A percentile compares a stretch with the other conserved stretches of the same genome.
These are phyloP conservation scores for Onychomys leucogaster DNA, from an alignment of 2,797 vertebrate species.

Conservation along the genomic window DNA sequence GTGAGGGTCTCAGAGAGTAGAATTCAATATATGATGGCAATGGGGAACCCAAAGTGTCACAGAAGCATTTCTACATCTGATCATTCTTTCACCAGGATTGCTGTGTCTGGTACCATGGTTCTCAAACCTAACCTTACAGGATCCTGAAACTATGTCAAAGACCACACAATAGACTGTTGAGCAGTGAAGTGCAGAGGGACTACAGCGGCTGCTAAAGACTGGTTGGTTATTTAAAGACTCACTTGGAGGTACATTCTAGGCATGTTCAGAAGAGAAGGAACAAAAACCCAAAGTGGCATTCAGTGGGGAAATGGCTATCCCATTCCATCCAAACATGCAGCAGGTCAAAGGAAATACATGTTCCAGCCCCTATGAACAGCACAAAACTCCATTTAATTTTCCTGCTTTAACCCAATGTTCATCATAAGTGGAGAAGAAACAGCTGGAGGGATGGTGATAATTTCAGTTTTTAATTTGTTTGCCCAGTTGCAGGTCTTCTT, in stretches of 20 bases:
- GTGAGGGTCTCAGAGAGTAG: not conserved
- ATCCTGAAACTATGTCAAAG: not conserved
- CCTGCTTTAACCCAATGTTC: constrained; percentile 21
- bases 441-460: constrained; percentile 50
- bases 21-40: not conserved
- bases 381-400: constrained; percentile 48
- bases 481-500: constrained; percentile 9
- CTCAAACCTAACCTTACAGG: not conserved
- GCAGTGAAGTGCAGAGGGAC: not conserved
- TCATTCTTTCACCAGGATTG: not conserved
- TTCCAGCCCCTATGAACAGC: not conserved
- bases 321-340: not conserved
- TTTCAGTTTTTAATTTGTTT: constrained; percentile 69
- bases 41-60: rapidly evolving
- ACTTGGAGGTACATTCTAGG: not conserved
- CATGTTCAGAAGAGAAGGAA: not conserved
- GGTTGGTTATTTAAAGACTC: not conserved
- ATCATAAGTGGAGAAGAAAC: constrained; percentile 18
- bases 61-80: not conserved
- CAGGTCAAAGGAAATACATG: not conserved
- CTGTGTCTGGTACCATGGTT: not conserved
- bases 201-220: not conserved
- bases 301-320: not conserved
- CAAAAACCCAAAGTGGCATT: not conserved
- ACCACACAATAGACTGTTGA: not conserved